phyloP scores from a whole-genome alignment of 1,140 invertebrate genomes.

The Macrobrachium rosenbergii region DNA sequence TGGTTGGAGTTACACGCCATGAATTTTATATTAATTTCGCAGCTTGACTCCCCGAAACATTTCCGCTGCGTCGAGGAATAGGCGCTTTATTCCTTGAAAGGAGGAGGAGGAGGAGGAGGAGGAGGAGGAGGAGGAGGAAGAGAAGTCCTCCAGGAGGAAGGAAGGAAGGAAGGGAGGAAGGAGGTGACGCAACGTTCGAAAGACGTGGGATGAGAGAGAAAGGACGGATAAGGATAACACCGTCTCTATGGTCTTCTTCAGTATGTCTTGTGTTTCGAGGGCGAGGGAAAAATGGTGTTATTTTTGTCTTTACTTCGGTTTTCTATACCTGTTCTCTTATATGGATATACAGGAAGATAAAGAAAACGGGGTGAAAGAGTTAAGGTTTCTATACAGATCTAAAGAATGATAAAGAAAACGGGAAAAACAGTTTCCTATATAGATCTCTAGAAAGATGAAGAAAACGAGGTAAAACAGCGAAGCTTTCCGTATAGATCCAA shows the following conservation, averaged over 20 bases:
- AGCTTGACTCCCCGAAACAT: conserved; percentile 45
- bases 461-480: too few relatives aligned
- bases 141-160: neutral
- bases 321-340: too few relatives aligned
- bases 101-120: conserved; percentile 14
- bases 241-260: neutral
- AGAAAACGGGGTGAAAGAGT: neutral
- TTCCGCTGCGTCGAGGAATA: conserved; percentile 40
- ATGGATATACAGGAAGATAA: neutral
- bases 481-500: too few relatives aligned
- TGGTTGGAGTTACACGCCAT: conserved; percentile 29
- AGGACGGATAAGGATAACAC: neutral
- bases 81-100: too few relatives aligned
- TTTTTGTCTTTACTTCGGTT: too few relatives aligned
- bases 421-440: too few relatives aligned
- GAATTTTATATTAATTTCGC: conserved; percentile 62
- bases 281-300: too few relatives aligned
- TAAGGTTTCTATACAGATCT: neutral
- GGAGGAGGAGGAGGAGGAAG: neutral
- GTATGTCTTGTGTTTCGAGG: too few relatives aligned
- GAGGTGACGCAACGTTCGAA: neutral
- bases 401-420: too few relatives aligned
- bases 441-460: too few relatives aligned
- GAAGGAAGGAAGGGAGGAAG: conserved; percentile 25
- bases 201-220: conserved; percentile 1